Evolutionary conservation across 92 coral and sea anemone genomes (phyloP), one percentile per base, ranked within the genome.

Genomic region (Parazoanthus swiftii): DNA sequence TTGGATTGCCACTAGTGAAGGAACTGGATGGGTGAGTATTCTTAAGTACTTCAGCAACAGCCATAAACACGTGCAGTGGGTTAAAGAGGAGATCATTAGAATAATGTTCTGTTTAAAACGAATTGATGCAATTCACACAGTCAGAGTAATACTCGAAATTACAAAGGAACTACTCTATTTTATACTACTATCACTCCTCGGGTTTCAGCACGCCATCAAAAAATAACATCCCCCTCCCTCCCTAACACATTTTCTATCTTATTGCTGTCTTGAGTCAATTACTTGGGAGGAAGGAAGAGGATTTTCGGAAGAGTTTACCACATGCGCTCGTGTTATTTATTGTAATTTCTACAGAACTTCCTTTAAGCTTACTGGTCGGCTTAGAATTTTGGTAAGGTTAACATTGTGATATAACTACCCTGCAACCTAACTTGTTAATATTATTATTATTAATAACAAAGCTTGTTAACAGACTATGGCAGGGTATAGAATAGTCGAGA

Each of bases 61-160:
- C 25, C 26, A 14, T 20, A 54, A 54, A 54, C 3, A 13, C 2
- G 16, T 2, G 59, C 58, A 54, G 16, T 54, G n/a, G 70, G 7
- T 63, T 20, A 20, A 63, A 18, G 20, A 16, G 26, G 70, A 20
- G 16, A 26, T 23, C 0, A 18, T 63, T 58, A 15, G 14, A 74
- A 35, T 37, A 37, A 14, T 44, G 7, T 8, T 74, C 14, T 70
- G 25, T n/a, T 70, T 70, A 11, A 79, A 48, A 35, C 83, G 83
- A 79, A 79, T 79, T 79, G 83, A 50, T 79, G 9, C 83, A 79
- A 79, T 79, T 79, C 83, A 51, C 38, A 9, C 10, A 51, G 68
- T 33, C 20, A 13, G 26, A 18, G 29, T 42, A 1, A 77, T 14
- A 2, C 48, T 51, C 3, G 1, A 37, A 25, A 80, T 14, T 29